These are phyloP conservation scores for Epinotia ramella DNA, from an alignment of 2,888 invertebrate genomes.

Conservation along the genomic window DNA sequence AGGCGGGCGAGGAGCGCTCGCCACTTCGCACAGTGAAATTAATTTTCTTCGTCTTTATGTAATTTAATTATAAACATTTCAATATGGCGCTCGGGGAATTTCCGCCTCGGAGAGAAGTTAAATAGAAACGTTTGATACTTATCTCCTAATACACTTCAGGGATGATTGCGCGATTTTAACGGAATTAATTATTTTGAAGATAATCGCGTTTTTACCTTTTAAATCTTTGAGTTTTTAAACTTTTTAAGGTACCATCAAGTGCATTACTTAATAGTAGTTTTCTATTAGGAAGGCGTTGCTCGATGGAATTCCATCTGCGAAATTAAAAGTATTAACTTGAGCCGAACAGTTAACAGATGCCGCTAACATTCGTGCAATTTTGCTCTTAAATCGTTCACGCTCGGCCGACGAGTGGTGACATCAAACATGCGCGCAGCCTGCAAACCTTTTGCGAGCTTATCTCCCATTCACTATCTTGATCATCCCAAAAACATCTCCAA, in stretches of 20 bases:
- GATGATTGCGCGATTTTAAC: conserved; percentile 79
- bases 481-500: conserved; percentile 79
- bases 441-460: conserved; percentile 85
- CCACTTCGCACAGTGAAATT: conserved; percentile 84
- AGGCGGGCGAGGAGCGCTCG: conserved; percentile 63
- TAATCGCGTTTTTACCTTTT: conserved; percentile 43
- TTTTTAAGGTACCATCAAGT: background rate
- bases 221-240: conserved; percentile 8
- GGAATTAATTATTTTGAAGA: conserved; percentile 72
- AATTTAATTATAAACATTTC: conserved; percentile 86
- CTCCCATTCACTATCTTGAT: conserved; percentile 81
- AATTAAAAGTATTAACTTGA: conserved; percentile 82
- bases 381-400: conserved; percentile 82
- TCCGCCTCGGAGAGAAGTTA: conserved; percentile 81
- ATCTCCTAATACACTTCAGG: conserved; percentile 83
- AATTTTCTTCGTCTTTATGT: conserved; percentile 86
- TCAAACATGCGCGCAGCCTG: conserved; percentile 80
- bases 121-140: conserved; percentile 85
- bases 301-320: conserved; percentile 78
- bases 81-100: conserved; percentile 84
- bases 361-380: conserved; percentile 79
- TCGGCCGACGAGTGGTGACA: conserved; percentile 81
- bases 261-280: conserved; percentile 43
- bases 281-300: conserved; percentile 45
- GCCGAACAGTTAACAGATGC: conserved; percentile 81